Percentiles rank a stretch among this genome's conserved stretches.
Conservation (phyloP, 2,113 vertebrate genomes). For the Spheniscus mendiculus region DNA sequence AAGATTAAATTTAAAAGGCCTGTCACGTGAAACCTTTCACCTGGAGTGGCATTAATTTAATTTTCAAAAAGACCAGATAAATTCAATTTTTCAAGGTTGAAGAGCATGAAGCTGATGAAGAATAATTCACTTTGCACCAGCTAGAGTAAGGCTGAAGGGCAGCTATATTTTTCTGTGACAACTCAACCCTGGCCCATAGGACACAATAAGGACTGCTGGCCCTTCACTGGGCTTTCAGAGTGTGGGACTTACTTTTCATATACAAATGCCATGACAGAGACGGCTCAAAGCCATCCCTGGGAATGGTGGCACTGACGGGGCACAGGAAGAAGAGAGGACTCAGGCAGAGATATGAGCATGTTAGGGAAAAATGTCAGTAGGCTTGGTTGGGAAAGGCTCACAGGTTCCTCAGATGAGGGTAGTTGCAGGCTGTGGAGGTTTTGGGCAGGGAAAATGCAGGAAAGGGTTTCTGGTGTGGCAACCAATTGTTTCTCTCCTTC, state of each 20-base stretch:
- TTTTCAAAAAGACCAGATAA: not conserved
- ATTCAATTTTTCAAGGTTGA: not conserved
- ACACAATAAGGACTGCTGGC: not conserved
- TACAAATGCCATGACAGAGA: not conserved
- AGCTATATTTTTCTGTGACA: not conserved
- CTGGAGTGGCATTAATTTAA: not conserved
- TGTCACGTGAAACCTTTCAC: not conserved
- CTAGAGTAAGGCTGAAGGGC: not conserved
- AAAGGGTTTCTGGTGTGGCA: not conserved
- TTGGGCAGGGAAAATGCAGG: not conserved
- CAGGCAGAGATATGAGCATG: not conserved
- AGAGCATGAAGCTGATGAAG: not conserved
- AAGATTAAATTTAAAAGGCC: not conserved
- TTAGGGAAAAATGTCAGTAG: not conserved
- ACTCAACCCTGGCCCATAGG: not conserved
- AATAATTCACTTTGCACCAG: not conserved
- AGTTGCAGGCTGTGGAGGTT: not conserved
- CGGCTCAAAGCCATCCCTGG: not conserved
- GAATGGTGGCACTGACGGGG: not conserved
- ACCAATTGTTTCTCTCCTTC: not conserved
- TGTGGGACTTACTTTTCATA: not conserved
- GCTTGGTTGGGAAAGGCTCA: not conserved
- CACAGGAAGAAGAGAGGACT: not conserved
- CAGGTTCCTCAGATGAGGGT: not conserved
- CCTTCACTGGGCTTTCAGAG: not conserved